A percentile compares a stretch with the other conserved stretches of the same genome.
Evolutionary conservation across 1,140 invertebrate species (phyloP).

Genomic region (Trachymyrmex septentrionalis): DNA sequence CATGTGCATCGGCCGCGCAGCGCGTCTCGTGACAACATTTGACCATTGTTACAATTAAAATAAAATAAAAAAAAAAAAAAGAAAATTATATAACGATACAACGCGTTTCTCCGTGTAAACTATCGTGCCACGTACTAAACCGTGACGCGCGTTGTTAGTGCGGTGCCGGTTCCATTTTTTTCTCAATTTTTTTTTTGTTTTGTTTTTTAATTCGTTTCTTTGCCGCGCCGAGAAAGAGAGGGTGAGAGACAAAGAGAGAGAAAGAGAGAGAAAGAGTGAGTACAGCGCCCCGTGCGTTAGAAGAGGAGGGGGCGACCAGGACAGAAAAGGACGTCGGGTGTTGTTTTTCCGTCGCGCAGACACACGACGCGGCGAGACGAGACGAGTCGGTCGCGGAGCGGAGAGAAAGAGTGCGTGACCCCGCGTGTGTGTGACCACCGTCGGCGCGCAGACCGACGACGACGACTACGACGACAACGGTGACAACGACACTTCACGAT

Average conservation of each 20-base stretch:
- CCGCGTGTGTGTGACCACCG: constrained; percentile 65
- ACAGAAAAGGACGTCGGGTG: constrained; percentile 67
- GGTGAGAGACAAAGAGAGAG: neutral
- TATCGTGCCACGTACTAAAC: constrained; percentile 50
- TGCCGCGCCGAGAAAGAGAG: neutral
- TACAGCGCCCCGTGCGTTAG: constrained; percentile 8
- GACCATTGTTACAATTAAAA: constrained; percentile 54
- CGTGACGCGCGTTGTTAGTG: constrained; percentile 66
- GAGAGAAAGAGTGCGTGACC: constrained; percentile 72
- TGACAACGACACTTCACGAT: neutral
- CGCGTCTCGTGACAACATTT: constrained; percentile 67
- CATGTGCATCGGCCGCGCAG: constrained; percentile 67
- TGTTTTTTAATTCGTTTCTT: neutral
- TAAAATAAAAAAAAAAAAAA: neutral
- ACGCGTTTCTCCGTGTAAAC: constrained; percentile 33
- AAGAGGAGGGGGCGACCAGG: constrained; percentile 23
- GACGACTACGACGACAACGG: neutral
- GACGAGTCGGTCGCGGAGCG: constrained; percentile 56
- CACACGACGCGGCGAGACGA: constrained; percentile 30
- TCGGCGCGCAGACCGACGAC: constrained; percentile 6
- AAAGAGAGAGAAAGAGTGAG: neutral
- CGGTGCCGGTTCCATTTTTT: constrained; percentile 59
- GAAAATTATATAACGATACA: constrained; percentile 55
- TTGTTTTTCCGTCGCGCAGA: constrained; percentile 70
- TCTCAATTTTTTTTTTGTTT: neutral